Conservation (phyloP, 2,888 invertebrate species). For the Amphiduros pacificus region DNA sequence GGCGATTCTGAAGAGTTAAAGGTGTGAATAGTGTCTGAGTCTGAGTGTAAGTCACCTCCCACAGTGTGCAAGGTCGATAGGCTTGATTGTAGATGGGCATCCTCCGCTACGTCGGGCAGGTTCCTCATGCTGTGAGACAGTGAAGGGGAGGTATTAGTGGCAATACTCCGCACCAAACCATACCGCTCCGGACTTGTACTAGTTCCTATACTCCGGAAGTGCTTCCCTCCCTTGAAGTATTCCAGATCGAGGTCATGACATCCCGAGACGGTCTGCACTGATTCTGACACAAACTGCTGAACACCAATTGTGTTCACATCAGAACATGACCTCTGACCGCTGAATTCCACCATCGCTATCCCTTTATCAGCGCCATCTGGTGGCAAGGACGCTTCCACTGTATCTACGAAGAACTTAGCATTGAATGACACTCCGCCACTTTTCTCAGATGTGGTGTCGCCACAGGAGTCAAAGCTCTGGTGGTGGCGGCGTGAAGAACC, state of each 20-base stretch:
- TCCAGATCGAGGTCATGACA: not conserved
- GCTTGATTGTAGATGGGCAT: not conserved
- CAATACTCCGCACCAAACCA: slow-evolving; percentile 10
- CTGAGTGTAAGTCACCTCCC: slow-evolving; percentile 6
- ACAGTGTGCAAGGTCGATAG: not conserved
- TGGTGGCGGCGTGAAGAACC: slow-evolving; percentile 6
- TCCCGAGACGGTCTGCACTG: not conserved
- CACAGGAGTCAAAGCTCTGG: not conserved
- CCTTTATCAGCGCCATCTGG: not conserved
- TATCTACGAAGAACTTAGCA: not conserved
- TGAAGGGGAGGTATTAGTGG: slow-evolving; percentile 17
- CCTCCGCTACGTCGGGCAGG: not conserved
- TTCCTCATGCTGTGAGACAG: not conserved
- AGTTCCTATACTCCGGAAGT: slow-evolving; percentile 11
- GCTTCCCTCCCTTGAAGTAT: slow-evolving; percentile 1
- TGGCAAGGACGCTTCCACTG: not conserved
- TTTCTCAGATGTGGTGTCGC: slow-evolving; percentile 3
- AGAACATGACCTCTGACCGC: not conserved
- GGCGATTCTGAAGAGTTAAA: slow-evolving; percentile 3
- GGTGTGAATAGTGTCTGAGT: slow-evolving; percentile 7
- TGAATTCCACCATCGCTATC: not conserved
- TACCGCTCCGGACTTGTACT: slow-evolving; percentile 16
- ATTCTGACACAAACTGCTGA: not conserved
- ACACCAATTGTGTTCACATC: no score
- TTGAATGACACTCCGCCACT: slow-evolving; percentile 15